Percentiles rank a stretch among this genome's conserved stretches.
phyloP scores from a whole-genome alignment of 23 tunicate genomes.

The Ascidia mentula region DNA sequence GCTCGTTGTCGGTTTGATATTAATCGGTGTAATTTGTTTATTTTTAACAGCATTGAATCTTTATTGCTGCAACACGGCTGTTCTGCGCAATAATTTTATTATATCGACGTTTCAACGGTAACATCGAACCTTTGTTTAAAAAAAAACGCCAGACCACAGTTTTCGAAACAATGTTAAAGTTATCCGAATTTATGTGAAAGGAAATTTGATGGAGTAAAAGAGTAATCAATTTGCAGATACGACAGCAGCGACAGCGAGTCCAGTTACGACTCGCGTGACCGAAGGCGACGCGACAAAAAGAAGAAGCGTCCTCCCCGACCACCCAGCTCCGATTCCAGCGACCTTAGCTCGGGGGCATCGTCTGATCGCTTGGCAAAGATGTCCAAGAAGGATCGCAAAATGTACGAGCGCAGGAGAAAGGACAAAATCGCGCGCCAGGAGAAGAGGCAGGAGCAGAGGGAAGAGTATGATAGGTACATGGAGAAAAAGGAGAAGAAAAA shows the following conservation, averaged over 20 bases:
- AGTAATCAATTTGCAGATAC: neutral
- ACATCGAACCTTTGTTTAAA: too few species aligned
- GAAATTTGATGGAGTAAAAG: neutral
- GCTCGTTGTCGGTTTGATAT: too few species aligned
- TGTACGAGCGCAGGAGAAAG: constrained; percentile 68
- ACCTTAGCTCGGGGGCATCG: constrained; percentile 72
- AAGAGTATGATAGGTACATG: constrained; percentile 74
- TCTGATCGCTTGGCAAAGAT: constrained; percentile 47
- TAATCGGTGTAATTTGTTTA: too few species aligned
- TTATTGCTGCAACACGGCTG: too few species aligned
- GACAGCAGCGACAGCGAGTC: constrained; percentile 21
- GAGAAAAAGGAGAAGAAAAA: constrained; percentile 71
- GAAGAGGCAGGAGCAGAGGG: constrained; percentile 52
- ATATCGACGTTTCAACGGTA: too few species aligned
- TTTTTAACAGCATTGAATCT: too few species aligned
- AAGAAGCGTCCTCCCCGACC: constrained; percentile 66
- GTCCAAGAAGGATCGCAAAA: constrained; percentile 70
- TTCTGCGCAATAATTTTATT: too few species aligned
- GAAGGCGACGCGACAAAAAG: constrained; percentile 36
- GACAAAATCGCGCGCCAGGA: constrained; percentile 70
- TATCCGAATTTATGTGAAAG: neutral
- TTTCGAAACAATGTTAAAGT: neutral
- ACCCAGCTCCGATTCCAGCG: constrained; percentile 67
- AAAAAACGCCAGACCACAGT: too few species aligned
- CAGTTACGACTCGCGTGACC: constrained; percentile 24